Base-by-base conservation (phyloP, 2,797 vertebrate species). In the Gymnoscopelus microlampas region DNA sequence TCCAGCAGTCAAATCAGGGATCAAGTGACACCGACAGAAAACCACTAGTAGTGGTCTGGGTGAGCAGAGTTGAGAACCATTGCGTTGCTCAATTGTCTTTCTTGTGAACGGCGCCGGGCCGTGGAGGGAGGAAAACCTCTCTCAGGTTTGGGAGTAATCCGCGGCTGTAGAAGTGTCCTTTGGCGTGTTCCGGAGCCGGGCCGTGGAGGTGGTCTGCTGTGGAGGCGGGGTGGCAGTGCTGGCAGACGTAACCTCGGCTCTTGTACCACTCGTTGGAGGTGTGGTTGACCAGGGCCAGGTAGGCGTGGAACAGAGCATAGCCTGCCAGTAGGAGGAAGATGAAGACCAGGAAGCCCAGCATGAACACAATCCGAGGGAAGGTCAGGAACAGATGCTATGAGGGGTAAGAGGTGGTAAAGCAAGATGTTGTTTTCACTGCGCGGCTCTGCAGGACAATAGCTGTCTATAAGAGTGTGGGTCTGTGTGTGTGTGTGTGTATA, bases 261-360 rank as follows among this genome's bases (percentile, higher is more conserved):
- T 95, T 96, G 88, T 91, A 95, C 97, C 98, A 99, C 75, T 99
- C 97, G 0, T 98, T 97, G 58, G 95, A 93, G 0, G 98, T 99
- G 84, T 96, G 96, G 90, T 99, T 99, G 78, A 95, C 94, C 56
- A 95, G 67, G 15, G 90, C 93, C 88, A 99, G 79, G 71, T 95
- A 98, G 1, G 93, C 77, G 39, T 80, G 88, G 83, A 99, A 99
- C 80, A 94, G 79, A 19, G 92, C 87, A 54, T 98, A 99, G 3
- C 94, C 93, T 0, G 92, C 94, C 80, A 99, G 91, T 0, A 99
- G 83, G 0, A 97, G 80, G 0, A 94, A 94, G 76, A 98, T 85
- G n/a, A 98, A 91, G 50, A 94, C 0, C n/a, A 98, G 89, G 69
- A 99, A 99, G 0, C 98, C 98, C 70, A 99, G 89, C 94, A 96